Conservation (phyloP, 2,113 vertebrate species). For the Nesospiza acunhae region DNA sequence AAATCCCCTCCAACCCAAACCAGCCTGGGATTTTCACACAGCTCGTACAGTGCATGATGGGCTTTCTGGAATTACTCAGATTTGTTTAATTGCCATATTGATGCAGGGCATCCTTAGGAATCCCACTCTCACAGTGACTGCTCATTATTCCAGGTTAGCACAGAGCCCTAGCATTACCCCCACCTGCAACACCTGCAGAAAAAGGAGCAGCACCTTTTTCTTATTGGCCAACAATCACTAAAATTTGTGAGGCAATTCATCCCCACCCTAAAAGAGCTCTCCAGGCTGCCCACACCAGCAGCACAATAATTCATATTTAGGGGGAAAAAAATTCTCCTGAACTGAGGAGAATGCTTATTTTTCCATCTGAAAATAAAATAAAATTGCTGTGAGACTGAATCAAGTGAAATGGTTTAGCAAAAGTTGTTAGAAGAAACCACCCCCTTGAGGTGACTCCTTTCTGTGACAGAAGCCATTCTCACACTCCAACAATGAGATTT, state of each 20-base stretch:
- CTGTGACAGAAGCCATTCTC: not conserved
- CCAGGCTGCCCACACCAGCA: not conserved
- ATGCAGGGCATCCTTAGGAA: not conserved
- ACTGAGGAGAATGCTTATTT: not conserved
- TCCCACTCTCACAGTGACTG: not conserved
- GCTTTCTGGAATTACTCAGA: not conserved
- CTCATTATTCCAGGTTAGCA: not conserved
- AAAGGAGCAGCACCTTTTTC: not conserved
- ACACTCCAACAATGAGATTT: not conserved
- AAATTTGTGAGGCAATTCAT: not conserved
- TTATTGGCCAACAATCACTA: not conserved
- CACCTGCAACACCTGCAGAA: fast-evolving
- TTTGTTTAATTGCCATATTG: not conserved
- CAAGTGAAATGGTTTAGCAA: not conserved
- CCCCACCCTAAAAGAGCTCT: not conserved
- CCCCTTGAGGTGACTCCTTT: not conserved
- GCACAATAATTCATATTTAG: not conserved
- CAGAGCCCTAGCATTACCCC: not conserved
- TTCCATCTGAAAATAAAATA: not conserved
- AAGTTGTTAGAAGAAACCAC: not conserved
- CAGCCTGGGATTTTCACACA: not conserved
- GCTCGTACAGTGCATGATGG: not conserved
- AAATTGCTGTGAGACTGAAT: not conserved
- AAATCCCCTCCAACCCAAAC: not conserved
- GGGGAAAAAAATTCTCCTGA: too few relatives aligned